Evolutionary conservation across 2,888 invertebrate species (phyloP), one percentile per base, ranked within the genome.

Genomic region (Lissocephala sabroskyi): DNA sequence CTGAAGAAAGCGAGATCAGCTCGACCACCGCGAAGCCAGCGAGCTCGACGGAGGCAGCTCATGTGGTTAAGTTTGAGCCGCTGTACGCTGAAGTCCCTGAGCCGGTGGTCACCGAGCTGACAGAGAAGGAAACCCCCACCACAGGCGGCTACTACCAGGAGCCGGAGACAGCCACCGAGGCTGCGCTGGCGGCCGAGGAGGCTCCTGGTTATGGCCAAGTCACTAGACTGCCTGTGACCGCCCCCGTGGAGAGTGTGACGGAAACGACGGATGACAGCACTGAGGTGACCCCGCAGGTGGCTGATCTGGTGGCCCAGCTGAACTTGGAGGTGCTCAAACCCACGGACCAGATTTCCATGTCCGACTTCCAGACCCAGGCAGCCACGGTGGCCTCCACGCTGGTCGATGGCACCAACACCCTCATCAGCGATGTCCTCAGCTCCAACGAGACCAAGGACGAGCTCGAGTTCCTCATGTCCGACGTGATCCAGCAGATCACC

Each of bases 381-480:
- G 85, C 85, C 1, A 85, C 85, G 0, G 78, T 84, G 0, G 85
- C 85, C 7, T 85, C 85, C 11, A 81, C 79, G 0, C 50, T 85
- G 5, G 82, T 83, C 10, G 82, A 82, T 42, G 81, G 77, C 48
- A 71, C 62, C 16, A 71, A 65, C 18, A 63, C 77, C 0, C 39
- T 73, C 0, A 52, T 71, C 9, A 42, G 63, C 3, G 73, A 79
- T 23, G 18, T 65, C 1, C 49, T 47, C 65, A 79, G 47, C 37
- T 73, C 78, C 2, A 79, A 79, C 13, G 80, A 83, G 44, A 80
- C 80, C 1, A 77, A 77, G 44, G 76, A 80, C 48, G 83, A 84
- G 59, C 74, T 83, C 9, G 78, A 77, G 44, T 79, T 79, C 40
- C 77, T 84, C 2, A 63, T 83, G 67, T 80, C 83, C n/a, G 84